These are phyloP conservation scores for Clinocottus analis DNA, from an alignment of 2,113 vertebrate genomes.

Conservation along the genomic window DNA sequence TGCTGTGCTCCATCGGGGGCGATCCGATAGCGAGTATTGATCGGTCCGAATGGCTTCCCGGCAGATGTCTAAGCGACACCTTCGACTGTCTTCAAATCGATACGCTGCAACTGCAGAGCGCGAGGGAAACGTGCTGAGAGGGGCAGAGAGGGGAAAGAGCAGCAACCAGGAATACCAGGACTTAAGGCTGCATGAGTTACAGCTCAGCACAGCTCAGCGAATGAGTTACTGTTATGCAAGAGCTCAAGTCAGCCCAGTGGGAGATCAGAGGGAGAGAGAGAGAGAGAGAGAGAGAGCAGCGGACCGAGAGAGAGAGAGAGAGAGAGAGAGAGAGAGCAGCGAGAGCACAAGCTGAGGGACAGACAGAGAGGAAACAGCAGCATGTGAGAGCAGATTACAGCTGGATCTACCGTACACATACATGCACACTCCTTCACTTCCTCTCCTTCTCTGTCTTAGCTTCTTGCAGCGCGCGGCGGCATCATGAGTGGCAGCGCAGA, in stretches of 20 bases:
- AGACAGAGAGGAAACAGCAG: constrained; percentile 39
- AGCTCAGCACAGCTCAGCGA: constrained; percentile 71
- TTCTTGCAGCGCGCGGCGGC: constrained; percentile 34
- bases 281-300: constrained; percentile 41
- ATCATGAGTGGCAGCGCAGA: constrained; percentile 43
- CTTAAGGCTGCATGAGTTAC: constrained; percentile 77
- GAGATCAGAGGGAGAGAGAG: constrained; percentile 63
- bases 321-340: constrained; percentile 32
- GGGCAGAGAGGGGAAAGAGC: constrained; percentile 39
- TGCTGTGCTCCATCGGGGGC: background rate
- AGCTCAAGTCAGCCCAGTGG: constrained; percentile 75
- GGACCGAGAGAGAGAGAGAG: constrained; percentile 51
- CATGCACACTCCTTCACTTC: constrained; percentile 28
- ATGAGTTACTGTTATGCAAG: constrained; percentile 79
- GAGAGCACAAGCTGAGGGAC: constrained; percentile 40
- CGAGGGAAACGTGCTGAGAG: constrained; percentile 15
- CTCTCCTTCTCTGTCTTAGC: constrained; percentile 35
- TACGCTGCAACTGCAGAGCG: background rate
- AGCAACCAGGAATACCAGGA: constrained; percentile 70
- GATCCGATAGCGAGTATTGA: constrained; percentile 7
- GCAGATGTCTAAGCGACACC: background rate
- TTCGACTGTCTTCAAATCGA: background rate
- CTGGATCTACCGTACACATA: constrained; percentile 44
- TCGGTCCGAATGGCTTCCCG: background rate
- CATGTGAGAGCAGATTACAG: constrained; percentile 62